Evolutionary conservation across 2,888 invertebrate species (phyloP).

Genomic region (Acholoe squamosa): DNA sequence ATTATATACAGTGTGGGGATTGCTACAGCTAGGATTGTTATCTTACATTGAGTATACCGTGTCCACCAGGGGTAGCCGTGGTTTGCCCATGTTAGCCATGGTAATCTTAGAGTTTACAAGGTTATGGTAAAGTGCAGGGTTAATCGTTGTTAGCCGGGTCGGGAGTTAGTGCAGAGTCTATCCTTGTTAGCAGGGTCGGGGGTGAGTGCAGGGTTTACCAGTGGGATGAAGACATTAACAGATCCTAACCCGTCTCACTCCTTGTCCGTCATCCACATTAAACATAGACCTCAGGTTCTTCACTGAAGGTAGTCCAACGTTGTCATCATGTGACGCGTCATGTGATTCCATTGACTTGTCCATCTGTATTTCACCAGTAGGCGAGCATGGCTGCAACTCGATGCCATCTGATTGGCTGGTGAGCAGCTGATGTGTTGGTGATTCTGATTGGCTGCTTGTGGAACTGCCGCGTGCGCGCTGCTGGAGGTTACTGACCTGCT

Average conservation of each 20-base stretch:
- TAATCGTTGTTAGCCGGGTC: neutral
- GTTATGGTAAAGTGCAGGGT: neutral
- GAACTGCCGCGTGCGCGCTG: slow-evolving; percentile 9
- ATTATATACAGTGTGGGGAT: too few relatives aligned
- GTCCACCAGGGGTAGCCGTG: too few relatives aligned
- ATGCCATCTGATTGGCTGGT: neutral
- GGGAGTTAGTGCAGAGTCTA: neutral
- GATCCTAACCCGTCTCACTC: slow-evolving; percentile 55
- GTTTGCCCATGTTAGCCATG: too few relatives aligned
- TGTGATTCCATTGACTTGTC: neutral
- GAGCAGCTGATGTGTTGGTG: neutral
- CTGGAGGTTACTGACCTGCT: slow-evolving; percentile 61
- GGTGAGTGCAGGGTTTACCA: neutral
- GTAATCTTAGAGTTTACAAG: neutral
- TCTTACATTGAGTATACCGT: too few relatives aligned
- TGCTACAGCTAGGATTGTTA: too few relatives aligned
- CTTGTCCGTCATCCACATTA: slow-evolving; percentile 56
- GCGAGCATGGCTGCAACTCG: too few relatives aligned
- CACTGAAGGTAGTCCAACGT: slow-evolving; percentile 77
- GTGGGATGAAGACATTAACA: slow-evolving; percentile 32
- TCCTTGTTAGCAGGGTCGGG: neutral
- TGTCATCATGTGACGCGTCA: neutral
- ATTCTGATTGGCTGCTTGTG: slow-evolving; percentile 15
- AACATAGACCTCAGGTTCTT: slow-evolving; percentile 78
- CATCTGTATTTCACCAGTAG: neutral